Evolutionary conservation across 2,113 vertebrate genomes (phyloP), one percentile per base, ranked within the genome.

Genomic region (Sciurus niger): DNA sequence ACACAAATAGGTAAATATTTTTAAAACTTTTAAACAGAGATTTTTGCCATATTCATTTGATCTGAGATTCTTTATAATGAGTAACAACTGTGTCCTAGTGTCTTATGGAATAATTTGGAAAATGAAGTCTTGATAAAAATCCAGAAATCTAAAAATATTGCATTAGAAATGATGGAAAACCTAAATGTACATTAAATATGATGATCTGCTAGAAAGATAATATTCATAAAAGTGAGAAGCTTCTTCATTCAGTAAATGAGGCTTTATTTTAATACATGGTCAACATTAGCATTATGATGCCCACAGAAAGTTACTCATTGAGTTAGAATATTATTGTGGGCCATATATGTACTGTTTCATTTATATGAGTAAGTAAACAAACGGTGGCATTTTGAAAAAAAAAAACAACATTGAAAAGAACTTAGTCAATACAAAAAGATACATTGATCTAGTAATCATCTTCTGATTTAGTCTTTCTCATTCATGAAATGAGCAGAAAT

Each of bases 221-320:
- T 78, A 93, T 74, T 60, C n/a, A 20, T 82, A 79, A 89, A 10
- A 43, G 13, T 51, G 48, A 96, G 80, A 84, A 76, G 17, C 2
- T 51, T 46, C 51, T 12, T 28, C 30, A 8, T 86, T 97, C 79
- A 72, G 28, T 22, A 95, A 83, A 60, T 67, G 30, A 60, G 43
- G 0, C 67, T 97, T 72, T n/a, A 6, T 96, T 78, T 46, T 85
- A n/a, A 37, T 94, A 37, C 72, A 83, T 91, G 91, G 63, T 55
- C 77, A 96, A 90, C 96, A 94, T 82, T 94, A 92, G 93, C 89
- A 97, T 96, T 25, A 32, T 60, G 72, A 84, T 96, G 96, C 89
- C 95, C 96, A 80, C 94, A 90, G 48, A 97, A 20, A 95, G 95
- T 94, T 90, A 88, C 84, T 90, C 65, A 82, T 72, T 82, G 51